Base-by-base conservation (phyloP, 2,113 vertebrate genomes). In the Lipotes vexillifer region DNA sequence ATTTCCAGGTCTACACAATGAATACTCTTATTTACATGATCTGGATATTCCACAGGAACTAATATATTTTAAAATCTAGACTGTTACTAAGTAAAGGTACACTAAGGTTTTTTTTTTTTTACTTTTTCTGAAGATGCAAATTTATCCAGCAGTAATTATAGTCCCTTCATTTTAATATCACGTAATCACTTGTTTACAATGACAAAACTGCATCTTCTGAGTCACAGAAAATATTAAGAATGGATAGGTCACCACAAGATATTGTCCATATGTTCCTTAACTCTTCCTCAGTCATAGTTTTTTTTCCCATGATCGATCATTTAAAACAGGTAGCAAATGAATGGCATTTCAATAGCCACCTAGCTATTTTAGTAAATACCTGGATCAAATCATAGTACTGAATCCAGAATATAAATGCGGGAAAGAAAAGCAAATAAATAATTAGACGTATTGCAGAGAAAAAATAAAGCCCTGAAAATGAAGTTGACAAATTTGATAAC, bases 121-220 rank as follows among this genome's bases (percentile, higher is more conserved):
- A 80, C 12, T 77, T 83, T 65, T 92, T 86, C 33, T 33, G 78
- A 89, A 83, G 65, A 96, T 66, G 10, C 15, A 77, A 49, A 86
- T 86, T 25, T 86, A 82, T 1, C 41, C 29, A 65, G 27, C 9
- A 72, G 66, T 49, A 86, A 66, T n/a, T 23, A 55, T 27, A 90
- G 7, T 25, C 9, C n/a, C 25, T 63, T 93, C 27, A 29, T 20
- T 77, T 81, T 82, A 94, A n/a, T 41, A 78, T 33, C 52, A 49
- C 25, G 65, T 15, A n/a, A 36, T 59, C n/a, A 61, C 18, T 81
- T 55, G 15, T 49, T 77, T 71, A 82, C 14, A 86, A 49, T 49
- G 72, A 92, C 36, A 97, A 93, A 95, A 91, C 23, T 61, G 27
- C 20, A 80, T 63, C 57, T 36, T 96, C 74, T 31, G 27, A 90